Evolutionary conservation across 2,888 invertebrate genomes (phyloP).

Genomic region (Trachelus tabidus): DNA sequence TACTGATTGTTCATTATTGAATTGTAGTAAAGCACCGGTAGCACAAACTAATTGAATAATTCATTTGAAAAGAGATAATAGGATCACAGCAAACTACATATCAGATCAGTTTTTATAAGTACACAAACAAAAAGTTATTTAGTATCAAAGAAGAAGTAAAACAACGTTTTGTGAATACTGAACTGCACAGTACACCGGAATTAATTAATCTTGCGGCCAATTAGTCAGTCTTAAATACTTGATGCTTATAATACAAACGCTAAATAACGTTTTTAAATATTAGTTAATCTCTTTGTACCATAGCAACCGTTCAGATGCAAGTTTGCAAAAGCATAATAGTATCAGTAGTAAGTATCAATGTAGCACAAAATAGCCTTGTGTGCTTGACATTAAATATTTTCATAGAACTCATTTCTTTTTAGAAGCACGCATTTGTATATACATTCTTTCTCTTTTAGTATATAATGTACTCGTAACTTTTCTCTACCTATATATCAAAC

Average conservation of each 20-base stretch:
- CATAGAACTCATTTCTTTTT: not conserved
- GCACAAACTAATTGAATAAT: not conserved
- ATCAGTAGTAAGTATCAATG: not conserved
- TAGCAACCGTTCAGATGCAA: not conserved
- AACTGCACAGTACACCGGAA: not conserved
- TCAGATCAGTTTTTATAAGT: not conserved
- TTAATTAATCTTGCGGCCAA: not conserved
- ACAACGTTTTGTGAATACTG: not conserved
- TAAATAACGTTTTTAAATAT: not conserved
- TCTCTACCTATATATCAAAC: not conserved
- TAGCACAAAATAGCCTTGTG: not conserved
- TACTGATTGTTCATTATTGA: not conserved
- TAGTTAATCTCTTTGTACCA: not conserved
- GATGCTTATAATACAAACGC: not conserved
- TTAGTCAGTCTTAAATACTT: not conserved
- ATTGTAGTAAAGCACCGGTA: not conserved
- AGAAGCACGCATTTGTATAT: not conserved
- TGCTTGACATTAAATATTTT: not conserved
- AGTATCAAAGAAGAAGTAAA: not conserved
- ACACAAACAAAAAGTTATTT: not conserved
- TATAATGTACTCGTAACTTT: not conserved
- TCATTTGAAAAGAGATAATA: not conserved
- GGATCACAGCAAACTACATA: not conserved
- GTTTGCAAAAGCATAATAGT: not conserved
- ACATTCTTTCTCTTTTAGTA: not conserved